Percentiles rank a stretch among this genome's conserved stretches.
phyloP scores from a whole-genome alignment of 2,797 vertebrate genomes.

The Eremophila alpestris region DNA sequence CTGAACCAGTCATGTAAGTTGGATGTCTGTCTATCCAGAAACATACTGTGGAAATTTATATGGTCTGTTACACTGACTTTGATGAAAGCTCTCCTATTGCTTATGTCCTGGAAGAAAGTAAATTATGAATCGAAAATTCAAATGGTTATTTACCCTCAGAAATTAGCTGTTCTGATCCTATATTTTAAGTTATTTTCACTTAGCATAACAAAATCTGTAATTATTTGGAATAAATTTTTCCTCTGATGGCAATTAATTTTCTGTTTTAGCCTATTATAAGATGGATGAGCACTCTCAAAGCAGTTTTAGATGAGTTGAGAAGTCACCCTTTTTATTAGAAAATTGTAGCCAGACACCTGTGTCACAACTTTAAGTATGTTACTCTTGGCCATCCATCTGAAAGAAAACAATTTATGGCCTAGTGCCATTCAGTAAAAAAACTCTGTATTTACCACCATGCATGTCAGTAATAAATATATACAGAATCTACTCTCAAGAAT shows the following conservation, averaged over 20 bases:
- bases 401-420: not conserved
- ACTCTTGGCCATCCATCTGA: not conserved
- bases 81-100: not conserved
- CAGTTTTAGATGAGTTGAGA: not conserved
- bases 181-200: not conserved
- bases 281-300: not conserved
- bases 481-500: not conserved
- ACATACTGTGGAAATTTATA: not conserved
- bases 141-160: not conserved
- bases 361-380: not conserved
- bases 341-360: not conserved
- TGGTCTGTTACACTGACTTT: fast-evolving
- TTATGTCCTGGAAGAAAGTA: not conserved
- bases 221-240: not conserved
- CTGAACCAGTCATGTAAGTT: not conserved
- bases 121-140: not conserved
- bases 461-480: not conserved
- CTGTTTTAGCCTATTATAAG: not conserved
- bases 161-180: not conserved
- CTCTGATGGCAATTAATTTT: not conserved
- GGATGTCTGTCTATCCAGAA: not conserved
- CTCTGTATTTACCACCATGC: not conserved
- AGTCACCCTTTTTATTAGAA: not conserved
- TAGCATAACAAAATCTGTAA: not conserved
- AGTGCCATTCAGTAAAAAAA: not conserved